A percentile compares a stretch with the other conserved stretches of the same genome.
Conservation (phyloP, 1,140 invertebrate genomes). For the Drosophila watanabei region DNA sequence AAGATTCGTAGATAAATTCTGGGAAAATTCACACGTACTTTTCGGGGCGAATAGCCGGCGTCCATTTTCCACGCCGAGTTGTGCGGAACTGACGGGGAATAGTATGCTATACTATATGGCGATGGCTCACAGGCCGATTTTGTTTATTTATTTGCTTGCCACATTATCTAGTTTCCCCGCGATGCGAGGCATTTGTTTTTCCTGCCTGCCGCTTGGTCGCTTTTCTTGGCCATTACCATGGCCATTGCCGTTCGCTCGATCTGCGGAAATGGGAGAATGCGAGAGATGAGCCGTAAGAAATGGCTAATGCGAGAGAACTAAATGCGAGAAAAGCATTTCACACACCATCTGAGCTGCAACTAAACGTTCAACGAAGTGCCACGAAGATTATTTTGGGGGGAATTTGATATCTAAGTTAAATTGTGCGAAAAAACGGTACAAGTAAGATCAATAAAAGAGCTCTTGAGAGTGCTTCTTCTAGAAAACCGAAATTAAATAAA, state of each 20-base stretch:
- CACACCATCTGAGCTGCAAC: slow-evolving; percentile 18
- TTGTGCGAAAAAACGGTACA: not conserved
- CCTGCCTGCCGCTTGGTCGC: slow-evolving; percentile 35
- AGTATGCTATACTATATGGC: slow-evolving; percentile 7
- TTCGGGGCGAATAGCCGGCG: slow-evolving; percentile 66
- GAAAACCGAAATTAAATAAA: not conserved
- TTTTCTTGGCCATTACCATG: slow-evolving; percentile 70
- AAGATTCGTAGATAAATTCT: not conserved
- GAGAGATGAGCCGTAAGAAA: slow-evolving; percentile 45
- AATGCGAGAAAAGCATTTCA: slow-evolving; percentile 29
- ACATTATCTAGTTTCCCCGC: slow-evolving; percentile 51
- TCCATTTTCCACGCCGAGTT: slow-evolving; percentile 75
- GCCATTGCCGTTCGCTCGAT: slow-evolving; percentile 49
- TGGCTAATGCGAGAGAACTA: slow-evolving; percentile 35
- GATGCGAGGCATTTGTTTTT: slow-evolving; percentile 12
- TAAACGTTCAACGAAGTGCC: slow-evolving; percentile 9
- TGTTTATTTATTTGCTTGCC: slow-evolving; percentile 72
- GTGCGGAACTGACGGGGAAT: slow-evolving; percentile 61
- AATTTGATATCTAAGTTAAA: not conserved
- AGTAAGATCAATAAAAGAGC: not conserved
- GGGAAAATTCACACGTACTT: slow-evolving; percentile 57
- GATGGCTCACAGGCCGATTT: slow-evolving; percentile 33
- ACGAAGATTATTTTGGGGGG: not conserved
- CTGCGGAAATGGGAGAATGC: slow-evolving; percentile 46
- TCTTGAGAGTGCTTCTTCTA: not conserved